Percentiles rank a stretch among this genome's conserved stretches.
Evolutionary conservation across 2,888 invertebrate species (phyloP).

Genomic region (Embidobia sp.): DNA sequence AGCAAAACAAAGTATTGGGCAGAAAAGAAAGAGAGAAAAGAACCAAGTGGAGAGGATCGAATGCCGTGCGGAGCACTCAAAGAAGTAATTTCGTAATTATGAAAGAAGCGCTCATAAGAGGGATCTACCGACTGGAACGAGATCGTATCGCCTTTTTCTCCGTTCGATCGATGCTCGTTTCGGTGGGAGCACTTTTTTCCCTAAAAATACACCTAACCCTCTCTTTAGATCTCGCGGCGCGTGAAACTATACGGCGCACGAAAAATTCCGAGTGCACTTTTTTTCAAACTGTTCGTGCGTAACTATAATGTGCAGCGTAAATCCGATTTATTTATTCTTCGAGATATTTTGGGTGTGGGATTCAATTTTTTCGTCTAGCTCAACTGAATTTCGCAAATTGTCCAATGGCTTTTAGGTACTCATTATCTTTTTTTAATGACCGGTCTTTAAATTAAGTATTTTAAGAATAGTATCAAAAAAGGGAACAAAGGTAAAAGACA

Average conservation of each 20-base stretch:
- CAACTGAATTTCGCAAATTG: too few relatives aligned
- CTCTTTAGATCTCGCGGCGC: slow-evolving; percentile 49
- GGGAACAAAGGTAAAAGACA: slow-evolving; percentile 12
- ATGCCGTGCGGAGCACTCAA: slow-evolving; percentile 77
- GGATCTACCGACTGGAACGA: slow-evolving; percentile 76
- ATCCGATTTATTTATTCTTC: too few relatives aligned
- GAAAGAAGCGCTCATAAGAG: slow-evolving; percentile 72
- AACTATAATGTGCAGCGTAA: slow-evolving; percentile 24
- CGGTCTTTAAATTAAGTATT: slow-evolving; percentile 9
- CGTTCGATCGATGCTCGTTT: slow-evolving; percentile 65
- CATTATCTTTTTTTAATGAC: slow-evolving; percentile 1
- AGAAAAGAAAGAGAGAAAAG: slow-evolving; percentile 64
- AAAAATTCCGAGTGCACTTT: slow-evolving; percentile 40
- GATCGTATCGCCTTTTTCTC: slow-evolving; percentile 74
- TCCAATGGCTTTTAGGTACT: too few relatives aligned
- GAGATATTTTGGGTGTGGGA: neutral
- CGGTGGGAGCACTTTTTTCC: slow-evolving; percentile 65
- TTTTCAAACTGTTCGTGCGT: slow-evolving; percentile 43
- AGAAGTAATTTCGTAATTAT: slow-evolving; percentile 81
- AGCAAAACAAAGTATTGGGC: slow-evolving; percentile 44
- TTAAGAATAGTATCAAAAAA: neutral
- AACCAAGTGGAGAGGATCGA: slow-evolving; percentile 70
- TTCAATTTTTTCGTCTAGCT: neutral
- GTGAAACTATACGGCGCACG: slow-evolving; percentile 52
- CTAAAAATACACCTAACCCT: slow-evolving; percentile 63